Conservation (phyloP, 2,797 vertebrate species). For the Hydrocynus forskahlii region DNA sequence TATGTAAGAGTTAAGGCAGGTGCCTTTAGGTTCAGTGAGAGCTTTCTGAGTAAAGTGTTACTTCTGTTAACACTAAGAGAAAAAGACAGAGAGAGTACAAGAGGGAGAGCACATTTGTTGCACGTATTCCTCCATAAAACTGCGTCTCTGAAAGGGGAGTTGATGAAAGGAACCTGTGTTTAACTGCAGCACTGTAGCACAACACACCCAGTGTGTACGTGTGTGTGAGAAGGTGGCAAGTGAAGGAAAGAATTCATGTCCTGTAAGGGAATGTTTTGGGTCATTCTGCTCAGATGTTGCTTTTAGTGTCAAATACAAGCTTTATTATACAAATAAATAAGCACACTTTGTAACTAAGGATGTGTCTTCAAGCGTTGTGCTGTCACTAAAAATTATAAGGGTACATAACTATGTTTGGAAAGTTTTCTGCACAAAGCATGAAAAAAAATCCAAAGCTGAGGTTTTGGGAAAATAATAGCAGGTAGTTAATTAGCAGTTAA, state of each 20-base stretch:
- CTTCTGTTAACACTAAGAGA: neutral
- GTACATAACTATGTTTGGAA: too few species aligned
- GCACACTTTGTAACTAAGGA: neutral
- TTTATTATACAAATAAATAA: neutral
- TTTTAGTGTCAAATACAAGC: neutral
- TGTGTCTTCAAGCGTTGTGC: too few species aligned
- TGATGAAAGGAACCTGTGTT: conserved; percentile 10
- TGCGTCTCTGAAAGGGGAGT: neutral
- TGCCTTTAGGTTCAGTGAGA: neutral
- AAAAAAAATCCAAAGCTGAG: too few species aligned
- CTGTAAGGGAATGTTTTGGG: neutral
- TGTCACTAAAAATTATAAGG: too few species aligned
- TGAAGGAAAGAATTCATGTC: conserved; percentile 9
- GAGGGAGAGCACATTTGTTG: neutral
- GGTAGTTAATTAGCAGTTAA: too few species aligned
- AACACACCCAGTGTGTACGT: neutral
- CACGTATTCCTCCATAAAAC: neutral
- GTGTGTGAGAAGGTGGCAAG: neutral
- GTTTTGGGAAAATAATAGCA: too few species aligned
- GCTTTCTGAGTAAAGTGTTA: too few species aligned
- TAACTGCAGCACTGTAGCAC: neutral
- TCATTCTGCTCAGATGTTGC: neutral
- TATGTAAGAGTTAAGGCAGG: too few species aligned
- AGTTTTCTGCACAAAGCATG: too few species aligned
- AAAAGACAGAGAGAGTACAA: neutral